phyloP scores from a whole-genome alignment of 64 coral and sea anemone genomes.

The Pachyseris speciosa region DNA sequence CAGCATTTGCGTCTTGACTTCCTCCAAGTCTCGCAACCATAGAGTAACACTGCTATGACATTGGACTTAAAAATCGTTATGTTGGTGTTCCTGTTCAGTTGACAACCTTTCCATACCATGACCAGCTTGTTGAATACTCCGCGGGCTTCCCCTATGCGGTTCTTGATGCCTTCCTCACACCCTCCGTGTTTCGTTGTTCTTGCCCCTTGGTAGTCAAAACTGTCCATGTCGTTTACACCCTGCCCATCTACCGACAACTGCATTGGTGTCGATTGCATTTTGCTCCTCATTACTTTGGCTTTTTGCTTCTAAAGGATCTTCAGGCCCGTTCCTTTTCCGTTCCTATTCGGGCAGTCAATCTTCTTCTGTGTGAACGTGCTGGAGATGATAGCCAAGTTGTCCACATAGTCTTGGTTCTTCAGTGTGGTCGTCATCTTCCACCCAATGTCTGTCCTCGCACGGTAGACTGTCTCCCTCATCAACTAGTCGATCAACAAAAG shows the following conservation, averaged over 20 bases:
- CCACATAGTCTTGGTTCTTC: not conserved
- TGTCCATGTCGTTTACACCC: not conserved
- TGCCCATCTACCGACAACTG: constrained; percentile 13
- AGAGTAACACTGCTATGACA: not conserved
- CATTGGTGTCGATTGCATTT: not conserved
- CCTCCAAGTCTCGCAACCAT: not conserved
- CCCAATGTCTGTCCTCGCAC: not conserved
- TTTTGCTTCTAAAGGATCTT: not conserved
- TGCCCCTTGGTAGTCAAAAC: not conserved
- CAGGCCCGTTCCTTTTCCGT: constrained; percentile 2
- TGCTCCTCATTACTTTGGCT: constrained; percentile 17
- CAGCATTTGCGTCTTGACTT: too few relatives aligned
- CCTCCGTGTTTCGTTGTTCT: not conserved
- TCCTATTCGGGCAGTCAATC: not conserved
- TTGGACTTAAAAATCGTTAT: not conserved
- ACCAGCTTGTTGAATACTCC: not conserved
- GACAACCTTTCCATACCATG: not conserved
- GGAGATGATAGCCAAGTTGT: not conserved
- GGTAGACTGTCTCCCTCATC: not conserved
- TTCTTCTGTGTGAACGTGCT: not conserved
- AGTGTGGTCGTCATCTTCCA: constrained; percentile 1
- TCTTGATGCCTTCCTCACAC: constrained; percentile 1
- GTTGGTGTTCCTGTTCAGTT: constrained; percentile 5
- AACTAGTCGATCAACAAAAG: not conserved
- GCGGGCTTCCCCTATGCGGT: not conserved